phyloP scores from a whole-genome alignment of 2,888 invertebrate species.

The Hypselothyrea guttata region DNA sequence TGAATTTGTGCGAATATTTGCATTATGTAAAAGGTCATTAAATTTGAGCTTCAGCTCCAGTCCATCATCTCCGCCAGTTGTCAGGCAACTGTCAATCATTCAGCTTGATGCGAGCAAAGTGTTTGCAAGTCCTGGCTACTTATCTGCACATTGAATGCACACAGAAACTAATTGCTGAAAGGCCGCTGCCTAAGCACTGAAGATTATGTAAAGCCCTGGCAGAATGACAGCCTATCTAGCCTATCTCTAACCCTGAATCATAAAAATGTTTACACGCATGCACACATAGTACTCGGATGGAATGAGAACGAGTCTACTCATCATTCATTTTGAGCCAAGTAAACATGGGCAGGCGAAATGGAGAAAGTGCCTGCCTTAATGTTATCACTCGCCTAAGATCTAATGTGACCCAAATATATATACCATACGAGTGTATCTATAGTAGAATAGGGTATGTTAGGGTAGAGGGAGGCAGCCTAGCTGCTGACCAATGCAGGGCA shows the following conservation, averaged over 20 bases:
- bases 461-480: not conserved
- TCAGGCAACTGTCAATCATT: constrained; percentile 60
- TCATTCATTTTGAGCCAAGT: constrained; percentile 58
- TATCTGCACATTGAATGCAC: constrained; percentile 64
- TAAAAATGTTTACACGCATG: constrained; percentile 69
- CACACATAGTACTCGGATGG: not conserved
- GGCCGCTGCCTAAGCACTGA: constrained; percentile 56
- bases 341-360: constrained; percentile 53
- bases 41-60: constrained; percentile 17
- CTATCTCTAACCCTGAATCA: constrained; percentile 73
- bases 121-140: constrained; percentile 53
- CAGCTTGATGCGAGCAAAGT: constrained; percentile 25
- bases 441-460: not conserved
- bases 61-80: constrained; percentile 24
- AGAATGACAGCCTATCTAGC: constrained; percentile 48
- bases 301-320: constrained; percentile 42
- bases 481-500: constrained; percentile 50
- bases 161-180: constrained; percentile 72
- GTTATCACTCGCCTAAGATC: constrained; percentile 61
- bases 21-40: constrained; percentile 47
- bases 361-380: constrained; percentile 64
- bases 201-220: constrained; percentile 65
- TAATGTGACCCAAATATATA: constrained; percentile 67
- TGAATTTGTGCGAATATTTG: constrained; percentile 28
- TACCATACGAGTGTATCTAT: not conserved